Conservation (phyloP, 2,888 invertebrate genomes). For the Aspidiotus rigidus region DNA sequence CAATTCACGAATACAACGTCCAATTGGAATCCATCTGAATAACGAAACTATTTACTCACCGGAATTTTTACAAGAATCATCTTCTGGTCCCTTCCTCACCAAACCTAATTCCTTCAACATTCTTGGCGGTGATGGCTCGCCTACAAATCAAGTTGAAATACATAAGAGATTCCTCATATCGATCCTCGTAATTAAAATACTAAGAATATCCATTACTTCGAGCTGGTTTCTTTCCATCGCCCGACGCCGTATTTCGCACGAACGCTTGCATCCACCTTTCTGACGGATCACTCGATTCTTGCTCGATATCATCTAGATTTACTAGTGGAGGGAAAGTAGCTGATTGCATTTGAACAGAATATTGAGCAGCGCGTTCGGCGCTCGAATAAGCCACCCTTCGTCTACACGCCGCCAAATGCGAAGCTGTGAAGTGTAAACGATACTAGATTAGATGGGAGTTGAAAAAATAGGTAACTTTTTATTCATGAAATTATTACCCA, state of each 20-base stretch:
- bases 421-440: not conserved
- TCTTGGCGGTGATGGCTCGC: conserved; percentile 25
- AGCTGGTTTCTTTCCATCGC: conserved; percentile 7
- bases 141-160: not conserved
- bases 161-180: not conserved
- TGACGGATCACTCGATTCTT: conserved; percentile 34
- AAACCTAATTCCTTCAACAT: conserved; percentile 24
- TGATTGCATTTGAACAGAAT: conserved; percentile 45
- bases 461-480: not conserved
- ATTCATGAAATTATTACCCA: conserved; percentile 40
- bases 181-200: not conserved
- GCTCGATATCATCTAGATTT: conserved; percentile 38
- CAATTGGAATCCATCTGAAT: too few relatives aligned
- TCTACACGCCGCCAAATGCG: conserved; percentile 61
- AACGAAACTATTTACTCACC: too few relatives aligned
- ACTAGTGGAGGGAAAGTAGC: conserved; percentile 39
- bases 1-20: too few relatives aligned
- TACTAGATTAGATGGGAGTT: not conserved
- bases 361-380: conserved; percentile 54
- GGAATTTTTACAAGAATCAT: too few relatives aligned
- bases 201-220: too few relatives aligned
- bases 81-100: conserved; percentile 14
- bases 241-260: conserved; percentile 20
- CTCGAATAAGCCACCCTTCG: conserved; percentile 62
- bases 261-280: conserved; percentile 38